Conservation (phyloP, 2,797 vertebrate species). For the Pipistrellus pygmaeus region DNA sequence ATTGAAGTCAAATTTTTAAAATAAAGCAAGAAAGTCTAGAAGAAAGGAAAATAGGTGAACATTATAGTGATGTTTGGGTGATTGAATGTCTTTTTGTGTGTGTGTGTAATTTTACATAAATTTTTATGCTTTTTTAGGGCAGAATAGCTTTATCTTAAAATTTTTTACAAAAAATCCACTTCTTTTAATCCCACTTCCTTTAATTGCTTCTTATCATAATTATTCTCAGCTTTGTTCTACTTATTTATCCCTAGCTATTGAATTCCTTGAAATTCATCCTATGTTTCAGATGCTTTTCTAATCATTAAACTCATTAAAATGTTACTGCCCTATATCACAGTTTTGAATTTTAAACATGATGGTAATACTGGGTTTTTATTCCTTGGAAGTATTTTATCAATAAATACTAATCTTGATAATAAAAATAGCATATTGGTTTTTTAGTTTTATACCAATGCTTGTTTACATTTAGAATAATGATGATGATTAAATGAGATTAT, state of each 20-base stretch:
- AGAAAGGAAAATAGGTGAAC: background rate
- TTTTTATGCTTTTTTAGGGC: background rate
- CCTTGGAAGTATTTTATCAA: background rate
- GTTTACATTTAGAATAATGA: background rate
- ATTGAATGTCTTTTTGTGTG: background rate
- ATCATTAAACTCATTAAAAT: background rate
- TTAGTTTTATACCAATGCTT: background rate
- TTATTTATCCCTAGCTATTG: background rate
- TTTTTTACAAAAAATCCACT: background rate
- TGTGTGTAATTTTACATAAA: background rate
- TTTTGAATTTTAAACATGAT: background rate
- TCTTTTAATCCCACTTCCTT: background rate
- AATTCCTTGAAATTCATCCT: background rate
- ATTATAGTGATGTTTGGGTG: too few relatives aligned
- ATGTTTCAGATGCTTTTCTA: background rate
- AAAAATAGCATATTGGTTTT: background rate
- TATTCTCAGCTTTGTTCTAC: background rate
- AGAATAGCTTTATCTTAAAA: background rate
- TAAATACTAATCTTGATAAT: background rate
- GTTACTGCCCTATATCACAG: background rate
- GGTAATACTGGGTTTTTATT: background rate
- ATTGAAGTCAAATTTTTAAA: background rate
- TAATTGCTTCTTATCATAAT: background rate
- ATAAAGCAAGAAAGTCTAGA: background rate
- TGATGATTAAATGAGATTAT: background rate